phyloP scores from a whole-genome alignment of 2,797 vertebrate genomes.

The Borostomias antarcticus region DNA sequence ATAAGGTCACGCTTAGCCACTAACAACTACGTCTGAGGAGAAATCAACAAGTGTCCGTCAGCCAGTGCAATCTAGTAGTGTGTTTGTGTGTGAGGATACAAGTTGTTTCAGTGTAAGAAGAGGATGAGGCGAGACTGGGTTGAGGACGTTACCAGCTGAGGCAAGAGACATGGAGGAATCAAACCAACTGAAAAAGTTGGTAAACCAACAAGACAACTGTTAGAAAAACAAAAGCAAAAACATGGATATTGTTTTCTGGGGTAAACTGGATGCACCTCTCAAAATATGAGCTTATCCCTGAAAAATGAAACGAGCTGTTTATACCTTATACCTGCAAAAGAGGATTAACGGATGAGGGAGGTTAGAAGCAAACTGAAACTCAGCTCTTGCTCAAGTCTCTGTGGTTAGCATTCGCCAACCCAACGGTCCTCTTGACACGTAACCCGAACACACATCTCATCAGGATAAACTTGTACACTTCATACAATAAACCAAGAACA shows the following conservation, averaged over 20 bases:
- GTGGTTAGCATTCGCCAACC: constrained; percentile 71
- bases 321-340: constrained; percentile 40
- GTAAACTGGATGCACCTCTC: constrained; percentile 68
- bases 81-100: constrained; percentile 23
- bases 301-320: constrained; percentile 59
- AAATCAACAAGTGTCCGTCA: constrained; percentile 8
- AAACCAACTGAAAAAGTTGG: constrained; percentile 23
- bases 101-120: constrained; percentile 38
- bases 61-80: neutral
- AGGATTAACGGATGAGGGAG: constrained; percentile 48
- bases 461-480: constrained; percentile 68
- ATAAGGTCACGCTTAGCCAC: constrained; percentile 4
- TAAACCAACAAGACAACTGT: constrained; percentile 44
- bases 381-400: constrained; percentile 66
- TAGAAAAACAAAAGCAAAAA: constrained; percentile 36
- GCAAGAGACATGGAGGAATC: constrained; percentile 51
- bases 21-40: no score
- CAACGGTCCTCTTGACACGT: constrained; percentile 60
- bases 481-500: constrained; percentile 58
- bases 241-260: constrained; percentile 69
- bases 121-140: constrained; percentile 33
- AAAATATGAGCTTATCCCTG: constrained; percentile 69
- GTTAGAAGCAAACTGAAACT: constrained; percentile 54
- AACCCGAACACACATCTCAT: constrained; percentile 70
- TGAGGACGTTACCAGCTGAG: constrained; percentile 52